These are phyloP conservation scores for Saguinus imperator DNA, from an alignment of 2,113 vertebrate species.

Conservation along the genomic window DNA sequence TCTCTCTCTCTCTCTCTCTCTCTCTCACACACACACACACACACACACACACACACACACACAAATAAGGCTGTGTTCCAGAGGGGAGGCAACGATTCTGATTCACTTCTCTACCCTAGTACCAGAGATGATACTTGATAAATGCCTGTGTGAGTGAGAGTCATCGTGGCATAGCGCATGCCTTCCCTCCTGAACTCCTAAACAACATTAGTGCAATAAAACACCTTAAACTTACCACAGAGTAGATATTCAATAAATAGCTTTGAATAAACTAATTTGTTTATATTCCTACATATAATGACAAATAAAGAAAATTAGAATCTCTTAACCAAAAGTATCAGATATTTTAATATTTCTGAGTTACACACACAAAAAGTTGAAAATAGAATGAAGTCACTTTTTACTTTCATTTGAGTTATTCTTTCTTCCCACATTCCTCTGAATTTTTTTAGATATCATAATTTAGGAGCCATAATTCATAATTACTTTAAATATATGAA, in stretches of 20 bases:
- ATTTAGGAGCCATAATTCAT: conserved; percentile 74
- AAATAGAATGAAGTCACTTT: conserved; percentile 18
- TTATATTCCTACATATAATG: background rate
- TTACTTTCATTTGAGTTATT: background rate
- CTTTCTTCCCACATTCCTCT: conserved; percentile 55
- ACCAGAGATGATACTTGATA: background rate
- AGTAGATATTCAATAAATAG: background rate
- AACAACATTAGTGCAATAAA: background rate
- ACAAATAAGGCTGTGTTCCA: background rate
- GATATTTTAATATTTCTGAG: background rate
- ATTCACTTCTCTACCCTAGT: background rate
- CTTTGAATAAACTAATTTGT: background rate
- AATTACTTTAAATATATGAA: conserved; percentile 82
- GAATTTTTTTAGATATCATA: conserved; percentile 60
- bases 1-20: background rate
- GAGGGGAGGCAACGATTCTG: background rate
- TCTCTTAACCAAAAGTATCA: background rate
- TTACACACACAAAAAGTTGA: background rate
- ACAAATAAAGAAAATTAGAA: background rate
- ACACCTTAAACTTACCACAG: background rate
- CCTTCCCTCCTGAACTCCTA: background rate
- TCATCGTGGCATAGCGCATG: background rate
- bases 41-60: background rate
- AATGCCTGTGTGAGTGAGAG: background rate
- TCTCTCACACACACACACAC: no score